phyloP scores from a whole-genome alignment of 2,888 invertebrate species.

The Erynnis tages region DNA sequence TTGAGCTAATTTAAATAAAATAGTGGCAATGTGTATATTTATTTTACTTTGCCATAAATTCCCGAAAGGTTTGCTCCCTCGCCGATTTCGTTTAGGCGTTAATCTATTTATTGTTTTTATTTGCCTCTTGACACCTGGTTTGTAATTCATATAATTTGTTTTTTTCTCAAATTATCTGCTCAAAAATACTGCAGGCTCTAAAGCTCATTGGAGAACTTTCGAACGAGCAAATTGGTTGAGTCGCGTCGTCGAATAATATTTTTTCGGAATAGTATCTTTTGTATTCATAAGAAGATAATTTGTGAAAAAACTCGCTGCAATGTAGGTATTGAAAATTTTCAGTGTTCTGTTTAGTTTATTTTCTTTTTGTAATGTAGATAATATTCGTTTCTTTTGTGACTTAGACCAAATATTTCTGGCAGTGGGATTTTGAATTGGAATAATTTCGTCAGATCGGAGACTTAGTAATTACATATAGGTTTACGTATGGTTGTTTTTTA shows the following conservation, averaged over 20 bases:
- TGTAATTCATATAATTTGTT: constrained; percentile 7
- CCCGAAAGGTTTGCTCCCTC: constrained; percentile 1
- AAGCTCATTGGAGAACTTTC: too few relatives aligned
- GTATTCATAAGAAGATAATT: constrained; percentile 20
- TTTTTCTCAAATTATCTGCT: constrained; percentile 13
- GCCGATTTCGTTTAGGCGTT: constrained; percentile 4
- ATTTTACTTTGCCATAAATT: constrained; percentile 4
- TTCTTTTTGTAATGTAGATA: constrained; percentile 30
- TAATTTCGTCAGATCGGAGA: constrained; percentile 48
- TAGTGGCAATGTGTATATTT: not conserved
- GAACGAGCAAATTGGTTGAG: too few relatives aligned
- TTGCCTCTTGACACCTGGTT: constrained; percentile 3
- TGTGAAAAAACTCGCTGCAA: constrained; percentile 9
- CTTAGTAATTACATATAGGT: constrained; percentile 48
- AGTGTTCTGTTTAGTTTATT: constrained; percentile 27
- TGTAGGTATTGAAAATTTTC: constrained; percentile 9
- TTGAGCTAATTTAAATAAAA: not conserved
- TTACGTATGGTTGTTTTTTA: constrained; percentile 59
- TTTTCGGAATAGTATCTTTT: too few relatives aligned
- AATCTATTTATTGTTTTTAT: constrained; percentile 14
- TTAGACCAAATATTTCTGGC: constrained; percentile 63
- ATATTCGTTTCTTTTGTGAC: constrained; percentile 41
- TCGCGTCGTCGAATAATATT: too few relatives aligned
- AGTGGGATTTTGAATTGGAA: constrained; percentile 56
- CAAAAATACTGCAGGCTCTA: too few relatives aligned